Base-by-base conservation (phyloP, 2,113 vertebrate genomes). In the Paradisaea rubra region DNA sequence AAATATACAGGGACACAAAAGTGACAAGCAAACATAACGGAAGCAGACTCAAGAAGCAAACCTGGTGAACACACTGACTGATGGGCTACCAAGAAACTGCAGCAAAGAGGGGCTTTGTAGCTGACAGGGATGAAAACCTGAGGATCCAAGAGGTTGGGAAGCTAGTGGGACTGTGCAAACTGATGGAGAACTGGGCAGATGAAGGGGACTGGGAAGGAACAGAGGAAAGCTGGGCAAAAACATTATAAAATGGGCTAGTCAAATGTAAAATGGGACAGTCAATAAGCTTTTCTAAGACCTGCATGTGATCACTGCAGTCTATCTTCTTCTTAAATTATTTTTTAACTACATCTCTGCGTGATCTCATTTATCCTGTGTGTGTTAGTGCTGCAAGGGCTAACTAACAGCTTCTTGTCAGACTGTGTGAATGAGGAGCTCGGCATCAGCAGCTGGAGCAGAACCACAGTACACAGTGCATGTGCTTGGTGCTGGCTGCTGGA, bases 391-490 rank as follows among this genome's bases (percentile, higher is more conserved):
- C 28, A 37, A 54, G 15, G 20, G 17, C 41, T 37, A 27, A 49
- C 5, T 15, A 20, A 27, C 7, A 64, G 39, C 13, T 50, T 22
- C 22, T 20, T 41, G 8, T 20, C 31, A 24, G 14, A 28, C 31
- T 15, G 5, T 15, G 18, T 68, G 17, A 69, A 10, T 41, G 41
- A 52, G 18, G 3, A 15, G 4, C 31, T 44, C 1, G 3, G 12
- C 0, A 0, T 6, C 25, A 83, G 9, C 16, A 54, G 13, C 17
- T 76, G 28, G 6, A 83, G 49, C 11, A 64, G 15, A 37, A 68
- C 14, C 15, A n/a, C 3, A 2, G 6, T 5, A n/a, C 13, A 1
- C 1, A 31, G 6, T 5, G 31, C 9, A 10, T 5, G 2, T 35
- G 14, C 8, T 49, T 61, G 14, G 7, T 59, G 25, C 20, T 1